These are phyloP conservation scores for Lampris megalopsis DNA, from an alignment of 2,113 vertebrate species.

Conservation along the genomic window DNA sequence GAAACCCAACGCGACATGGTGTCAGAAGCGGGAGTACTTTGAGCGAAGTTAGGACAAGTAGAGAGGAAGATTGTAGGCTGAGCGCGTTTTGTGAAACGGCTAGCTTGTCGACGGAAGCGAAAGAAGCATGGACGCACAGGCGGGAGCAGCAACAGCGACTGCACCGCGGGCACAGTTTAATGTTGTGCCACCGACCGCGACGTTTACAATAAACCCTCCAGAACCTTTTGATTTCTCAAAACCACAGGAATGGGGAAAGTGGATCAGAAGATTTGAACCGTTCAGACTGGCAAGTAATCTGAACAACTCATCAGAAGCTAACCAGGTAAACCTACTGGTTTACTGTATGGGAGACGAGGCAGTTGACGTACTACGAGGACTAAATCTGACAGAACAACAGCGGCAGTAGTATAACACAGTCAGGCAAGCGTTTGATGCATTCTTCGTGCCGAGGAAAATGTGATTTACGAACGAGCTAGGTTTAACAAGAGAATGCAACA, in stretches of 20 bases:
- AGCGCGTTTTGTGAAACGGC: no score
- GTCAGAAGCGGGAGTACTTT: no score
- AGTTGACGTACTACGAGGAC: neutral
- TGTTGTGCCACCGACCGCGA: neutral
- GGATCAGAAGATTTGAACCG: slow-evolving; percentile 19
- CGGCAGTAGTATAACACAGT: neutral
- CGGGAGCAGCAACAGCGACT: no score
- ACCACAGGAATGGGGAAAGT: slow-evolving; percentile 9
- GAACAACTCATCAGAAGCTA: slow-evolving; percentile 3
- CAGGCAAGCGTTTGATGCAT: neutral
- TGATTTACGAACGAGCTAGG: neutral
- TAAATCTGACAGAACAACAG: neutral
- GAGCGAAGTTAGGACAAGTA: no score
- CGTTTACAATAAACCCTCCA: slow-evolving; percentile 8
- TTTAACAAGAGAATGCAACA: neutral
- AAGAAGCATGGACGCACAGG: no score
- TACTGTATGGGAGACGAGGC: slow-evolving; percentile 21
- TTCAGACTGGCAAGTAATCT: slow-evolving; percentile 8
- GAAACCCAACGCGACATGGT: no score
- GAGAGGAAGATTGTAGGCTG: no score
- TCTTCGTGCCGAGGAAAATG: neutral
- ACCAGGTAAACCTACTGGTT: slow-evolving; percentile 13
- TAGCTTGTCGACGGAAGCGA: no score
- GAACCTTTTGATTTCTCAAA: slow-evolving; percentile 9
- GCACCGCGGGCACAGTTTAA: no score